These are phyloP conservation scores for Thymelicus lineola DNA, from an alignment of 2,888 invertebrate species.

Conservation along the genomic window DNA sequence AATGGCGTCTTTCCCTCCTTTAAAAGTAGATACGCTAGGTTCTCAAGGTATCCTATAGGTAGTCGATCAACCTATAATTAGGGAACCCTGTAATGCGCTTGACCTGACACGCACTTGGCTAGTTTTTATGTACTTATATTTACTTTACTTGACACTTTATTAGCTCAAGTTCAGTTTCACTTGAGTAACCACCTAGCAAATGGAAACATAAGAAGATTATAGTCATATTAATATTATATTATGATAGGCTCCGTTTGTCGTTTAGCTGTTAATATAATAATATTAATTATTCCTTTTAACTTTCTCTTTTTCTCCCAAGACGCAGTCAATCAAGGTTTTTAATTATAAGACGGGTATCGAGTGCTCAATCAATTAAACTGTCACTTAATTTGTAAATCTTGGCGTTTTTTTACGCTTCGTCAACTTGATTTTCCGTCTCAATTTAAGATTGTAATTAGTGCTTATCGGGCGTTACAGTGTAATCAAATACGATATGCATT, in stretches of 20 bases:
- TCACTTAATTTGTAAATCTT: conserved; percentile 9
- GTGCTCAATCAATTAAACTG: conserved; percentile 12
- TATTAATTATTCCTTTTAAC: background rate
- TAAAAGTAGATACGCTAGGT: no score
- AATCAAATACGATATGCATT: conserved; percentile 6
- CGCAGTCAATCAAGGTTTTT: conserved; percentile 5
- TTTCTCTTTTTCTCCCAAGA: conserved; percentile 12
- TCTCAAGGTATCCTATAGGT: no score
- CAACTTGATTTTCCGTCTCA: background rate
- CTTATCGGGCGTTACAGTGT: background rate
- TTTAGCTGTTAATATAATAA: background rate
- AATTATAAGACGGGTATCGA: conserved; percentile 8
- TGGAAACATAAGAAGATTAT: no score
- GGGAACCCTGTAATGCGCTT: no score
- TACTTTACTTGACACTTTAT: no score
- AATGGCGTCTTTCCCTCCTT: no score
- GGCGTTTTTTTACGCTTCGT: conserved; percentile 11
- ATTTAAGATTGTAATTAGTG: conserved; percentile 4
- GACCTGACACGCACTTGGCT: no score
- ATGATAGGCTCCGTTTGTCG: background rate
- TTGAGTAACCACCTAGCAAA: no score
- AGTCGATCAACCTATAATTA: no score
- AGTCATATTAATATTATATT: no score
- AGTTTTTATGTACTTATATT: no score
- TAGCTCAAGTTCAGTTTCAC: no score